Percentiles rank a stretch among this genome's conserved stretches.
These are phyloP conservation scores for Anas flavirostris DNA, from an alignment of 2,797 vertebrate species.

Conservation along the genomic window DNA sequence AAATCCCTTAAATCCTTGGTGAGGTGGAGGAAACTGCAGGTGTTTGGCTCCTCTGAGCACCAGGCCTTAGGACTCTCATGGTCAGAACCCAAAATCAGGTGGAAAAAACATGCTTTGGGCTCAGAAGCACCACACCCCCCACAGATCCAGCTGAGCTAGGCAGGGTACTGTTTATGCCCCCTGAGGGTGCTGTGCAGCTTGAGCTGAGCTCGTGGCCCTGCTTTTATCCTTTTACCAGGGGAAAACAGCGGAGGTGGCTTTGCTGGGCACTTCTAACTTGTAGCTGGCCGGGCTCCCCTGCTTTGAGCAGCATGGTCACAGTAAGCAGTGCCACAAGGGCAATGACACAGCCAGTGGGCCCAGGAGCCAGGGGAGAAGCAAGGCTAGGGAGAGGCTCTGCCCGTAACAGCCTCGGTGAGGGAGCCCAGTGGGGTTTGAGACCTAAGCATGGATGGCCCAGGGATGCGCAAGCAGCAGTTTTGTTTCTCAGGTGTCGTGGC, in stretches of 20 bases:
- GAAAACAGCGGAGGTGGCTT: background rate
- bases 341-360: too few species aligned
- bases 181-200: background rate
- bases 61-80: background rate
- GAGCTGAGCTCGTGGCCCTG: background rate
- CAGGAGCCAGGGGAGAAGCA: too few species aligned
- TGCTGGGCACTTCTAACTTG: background rate
- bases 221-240: background rate
- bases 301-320: background rate
- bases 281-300: background rate
- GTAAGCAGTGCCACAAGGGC: too few species aligned
- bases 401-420: rapidly evolving
- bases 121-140: rapidly evolving
- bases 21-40: background rate
- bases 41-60: background rate
- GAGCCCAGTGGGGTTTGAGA: background rate
- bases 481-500: rapidly evolving
- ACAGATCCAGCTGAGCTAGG: background rate
- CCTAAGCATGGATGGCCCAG: too few species aligned
- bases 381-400: rapidly evolving
- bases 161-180: background rate
- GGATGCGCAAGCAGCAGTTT: background rate
- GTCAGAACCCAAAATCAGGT: background rate
- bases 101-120: background rate
- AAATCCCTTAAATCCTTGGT: background rate